phyloP scores from a whole-genome alignment of 2,113 vertebrate species.

The Amblyornis subalaris region DNA sequence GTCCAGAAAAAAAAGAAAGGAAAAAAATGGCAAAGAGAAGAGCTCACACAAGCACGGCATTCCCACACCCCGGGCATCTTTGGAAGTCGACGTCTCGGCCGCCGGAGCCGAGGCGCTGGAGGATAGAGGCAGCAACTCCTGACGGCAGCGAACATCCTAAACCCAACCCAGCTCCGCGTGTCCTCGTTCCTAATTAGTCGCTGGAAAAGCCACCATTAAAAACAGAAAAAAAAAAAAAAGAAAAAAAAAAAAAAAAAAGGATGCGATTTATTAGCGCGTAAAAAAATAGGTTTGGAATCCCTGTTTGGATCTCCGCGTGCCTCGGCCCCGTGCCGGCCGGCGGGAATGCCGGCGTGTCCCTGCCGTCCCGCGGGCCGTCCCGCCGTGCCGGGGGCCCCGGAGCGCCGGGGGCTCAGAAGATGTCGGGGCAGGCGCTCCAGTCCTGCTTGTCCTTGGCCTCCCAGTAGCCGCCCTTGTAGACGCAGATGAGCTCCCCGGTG shows the following conservation, averaged over 20 bases:
- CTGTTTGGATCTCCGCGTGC: neutral
- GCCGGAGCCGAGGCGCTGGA: neutral
- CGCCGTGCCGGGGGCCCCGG: fast-evolving
- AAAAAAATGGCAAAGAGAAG: neutral
- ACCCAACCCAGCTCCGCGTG: neutral
- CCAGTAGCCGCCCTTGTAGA: conserved; percentile 97
- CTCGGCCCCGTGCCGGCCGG: neutral
- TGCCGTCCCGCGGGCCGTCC: neutral
- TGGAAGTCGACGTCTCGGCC: neutral
- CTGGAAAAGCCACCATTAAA: neutral
- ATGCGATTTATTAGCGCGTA: conserved; percentile 56
- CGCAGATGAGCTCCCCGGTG: conserved; percentile 85
- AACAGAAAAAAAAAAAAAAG: neutral
- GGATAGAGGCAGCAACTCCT: conserved; percentile 1
- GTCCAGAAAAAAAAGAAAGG: neutral
- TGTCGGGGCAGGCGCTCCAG: conserved; percentile 88
- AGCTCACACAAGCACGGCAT: neutral
- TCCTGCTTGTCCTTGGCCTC: conserved; percentile 90
- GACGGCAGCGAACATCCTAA: neutral
- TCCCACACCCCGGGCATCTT: conserved; percentile 15
- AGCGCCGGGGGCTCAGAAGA: conserved; percentile 80
- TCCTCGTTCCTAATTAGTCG: neutral
- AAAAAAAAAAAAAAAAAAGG: neutral
- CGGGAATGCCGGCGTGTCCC: neutral
- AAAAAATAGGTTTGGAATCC: conserved; percentile 67